phyloP scores from a whole-genome alignment of 2,113 vertebrate species.

The Ceratotherium simum region DNA sequence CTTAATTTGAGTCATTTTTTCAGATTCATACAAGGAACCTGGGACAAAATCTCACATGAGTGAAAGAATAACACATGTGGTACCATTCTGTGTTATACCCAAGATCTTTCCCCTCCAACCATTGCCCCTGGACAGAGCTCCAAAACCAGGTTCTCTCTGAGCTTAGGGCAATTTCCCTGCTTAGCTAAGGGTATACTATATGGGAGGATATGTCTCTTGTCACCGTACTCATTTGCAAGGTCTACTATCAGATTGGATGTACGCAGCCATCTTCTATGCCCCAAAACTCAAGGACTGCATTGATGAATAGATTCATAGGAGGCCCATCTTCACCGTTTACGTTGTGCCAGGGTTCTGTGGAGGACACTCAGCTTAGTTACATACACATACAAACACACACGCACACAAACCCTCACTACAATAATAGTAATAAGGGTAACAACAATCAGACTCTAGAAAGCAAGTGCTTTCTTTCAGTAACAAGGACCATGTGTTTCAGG shows the following conservation, averaged over 20 bases:
- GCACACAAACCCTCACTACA: neutral
- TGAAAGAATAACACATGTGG: neutral
- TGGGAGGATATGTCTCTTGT: neutral
- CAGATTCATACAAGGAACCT: neutral
- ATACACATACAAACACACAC: neutral
- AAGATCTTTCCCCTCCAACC: neutral
- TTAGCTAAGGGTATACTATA: neutral
- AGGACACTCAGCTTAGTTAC: neutral
- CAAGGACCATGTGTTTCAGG: conserved; percentile 40
- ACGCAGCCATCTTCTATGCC: neutral
- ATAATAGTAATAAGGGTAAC: neutral
- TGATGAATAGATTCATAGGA: neutral
- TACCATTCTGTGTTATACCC: neutral
- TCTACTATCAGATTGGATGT: neutral
- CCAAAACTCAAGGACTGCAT: neutral
- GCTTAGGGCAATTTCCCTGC: neutral
- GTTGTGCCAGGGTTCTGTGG: neutral
- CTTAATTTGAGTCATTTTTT: neutral
- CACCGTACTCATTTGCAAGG: neutral
- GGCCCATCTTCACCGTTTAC: neutral
- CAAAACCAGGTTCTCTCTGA: neutral
- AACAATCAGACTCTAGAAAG: neutral
- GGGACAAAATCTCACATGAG: neutral
- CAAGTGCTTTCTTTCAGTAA: neutral
- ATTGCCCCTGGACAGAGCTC: neutral